phyloP scores from a whole-genome alignment of 2,113 vertebrate genomes.

The Lepidothrix coronata region DNA sequence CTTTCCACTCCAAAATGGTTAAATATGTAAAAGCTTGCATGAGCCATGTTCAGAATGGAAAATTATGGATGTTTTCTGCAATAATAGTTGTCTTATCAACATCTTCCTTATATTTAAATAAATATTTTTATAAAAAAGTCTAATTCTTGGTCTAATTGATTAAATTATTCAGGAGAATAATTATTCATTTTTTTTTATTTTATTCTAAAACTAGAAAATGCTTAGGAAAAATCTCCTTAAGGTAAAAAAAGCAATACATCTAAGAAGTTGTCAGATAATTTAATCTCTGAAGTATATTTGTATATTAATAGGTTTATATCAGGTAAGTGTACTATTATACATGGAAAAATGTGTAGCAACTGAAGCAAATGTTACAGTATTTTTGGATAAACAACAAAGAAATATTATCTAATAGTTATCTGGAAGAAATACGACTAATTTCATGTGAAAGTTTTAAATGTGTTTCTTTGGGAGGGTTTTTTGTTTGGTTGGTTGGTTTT shows the following conservation, averaged over 20 bases:
- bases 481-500: too few species aligned
- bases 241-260: not conserved
- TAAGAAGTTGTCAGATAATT: not conserved
- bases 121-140: not conserved
- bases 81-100: not conserved
- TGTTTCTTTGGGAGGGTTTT: too few species aligned
- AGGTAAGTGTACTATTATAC: rapidly evolving
- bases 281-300: not conserved
- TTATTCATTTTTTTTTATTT: not conserved
- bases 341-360: not conserved
- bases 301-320: not conserved
- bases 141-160: not conserved
- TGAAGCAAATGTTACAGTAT: not conserved
- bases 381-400: not conserved
- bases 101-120: not conserved
- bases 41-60: not conserved
- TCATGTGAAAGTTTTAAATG: not conserved
- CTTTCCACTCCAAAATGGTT: not conserved
- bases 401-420: not conserved
- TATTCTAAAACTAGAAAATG: not conserved
- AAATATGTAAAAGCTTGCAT: not conserved
- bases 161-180: not conserved
- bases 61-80: not conserved
- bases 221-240: not conserved
- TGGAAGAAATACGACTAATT: not conserved